A percentile compares a stretch with the other conserved stretches of the same genome.
Conservation (phyloP, 2,888 invertebrate genomes). For the Eupithecia vulgata region DNA sequence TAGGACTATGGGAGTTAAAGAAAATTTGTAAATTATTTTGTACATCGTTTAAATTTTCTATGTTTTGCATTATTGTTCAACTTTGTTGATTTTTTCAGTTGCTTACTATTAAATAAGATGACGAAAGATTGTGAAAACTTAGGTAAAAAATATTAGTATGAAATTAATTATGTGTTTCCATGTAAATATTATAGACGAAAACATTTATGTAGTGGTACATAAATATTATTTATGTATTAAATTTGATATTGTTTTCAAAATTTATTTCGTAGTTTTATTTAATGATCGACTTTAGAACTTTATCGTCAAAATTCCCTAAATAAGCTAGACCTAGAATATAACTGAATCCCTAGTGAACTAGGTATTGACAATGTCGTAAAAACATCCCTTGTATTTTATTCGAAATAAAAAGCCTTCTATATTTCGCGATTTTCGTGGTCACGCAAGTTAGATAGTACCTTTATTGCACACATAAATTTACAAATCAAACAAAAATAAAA, state of each 20-base stretch:
- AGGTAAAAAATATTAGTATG: conserved; percentile 69
- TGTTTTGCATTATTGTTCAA: conserved; percentile 70
- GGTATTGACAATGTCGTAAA: not conserved
- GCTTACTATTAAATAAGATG: conserved; percentile 71
- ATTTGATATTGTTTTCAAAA: conserved; percentile 85
- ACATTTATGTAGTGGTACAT: conserved; percentile 83
- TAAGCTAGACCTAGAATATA: not conserved
- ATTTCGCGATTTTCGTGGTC: too few species aligned
- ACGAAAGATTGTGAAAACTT: conserved; percentile 72
- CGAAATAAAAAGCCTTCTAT: not conserved
- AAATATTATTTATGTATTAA: conserved; percentile 84
- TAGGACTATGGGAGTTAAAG: conserved; percentile 52
- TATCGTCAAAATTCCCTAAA: not conserved
- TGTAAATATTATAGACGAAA: conserved; percentile 82
- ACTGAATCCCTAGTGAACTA: not conserved
- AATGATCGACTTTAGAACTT: not conserved
- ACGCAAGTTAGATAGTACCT: too few species aligned
- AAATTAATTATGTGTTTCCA: conserved; percentile 81
- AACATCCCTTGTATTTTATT: not conserved
- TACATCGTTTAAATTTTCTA: conserved; percentile 70
- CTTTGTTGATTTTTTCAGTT: conserved; percentile 76
- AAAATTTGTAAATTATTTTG: conserved; percentile 77
- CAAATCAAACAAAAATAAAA: too few species aligned
- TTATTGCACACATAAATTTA: too few species aligned
- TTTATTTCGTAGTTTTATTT: conserved; percentile 71